A percentile compares a stretch with the other conserved stretches of the same genome.
These are phyloP conservation scores for Mus pahari DNA, from an alignment of 2,113 vertebrate species.

Conservation along the genomic window DNA sequence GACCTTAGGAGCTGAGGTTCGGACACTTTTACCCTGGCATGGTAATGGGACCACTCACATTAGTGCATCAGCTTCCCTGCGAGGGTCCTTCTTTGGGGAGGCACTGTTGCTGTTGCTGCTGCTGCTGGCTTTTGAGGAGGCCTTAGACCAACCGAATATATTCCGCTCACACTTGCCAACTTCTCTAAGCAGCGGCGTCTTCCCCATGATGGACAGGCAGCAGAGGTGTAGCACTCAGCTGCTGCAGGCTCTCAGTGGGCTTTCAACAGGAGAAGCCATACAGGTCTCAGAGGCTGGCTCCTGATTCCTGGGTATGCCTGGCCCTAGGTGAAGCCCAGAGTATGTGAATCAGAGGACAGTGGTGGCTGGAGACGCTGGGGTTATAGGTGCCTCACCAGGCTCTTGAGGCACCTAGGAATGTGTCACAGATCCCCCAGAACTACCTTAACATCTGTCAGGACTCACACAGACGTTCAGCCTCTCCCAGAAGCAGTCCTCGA, in stretches of 20 bases:
- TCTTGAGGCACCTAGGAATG: not conserved
- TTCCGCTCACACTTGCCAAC: not conserved
- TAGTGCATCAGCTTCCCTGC: not conserved
- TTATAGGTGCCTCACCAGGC: not conserved
- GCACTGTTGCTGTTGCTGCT: too few species aligned
- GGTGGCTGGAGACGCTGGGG: not conserved
- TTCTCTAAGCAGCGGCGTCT: not conserved
- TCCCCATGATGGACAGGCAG: not conserved
- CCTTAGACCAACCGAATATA: rapidly evolving
- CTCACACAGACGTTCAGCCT: not conserved
- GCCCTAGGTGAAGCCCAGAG: not conserved
- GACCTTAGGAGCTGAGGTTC: not conserved
- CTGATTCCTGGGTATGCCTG: not conserved
- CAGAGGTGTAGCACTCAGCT: not conserved
- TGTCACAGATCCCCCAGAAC: not conserved
- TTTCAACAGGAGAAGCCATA: constrained; percentile 28
- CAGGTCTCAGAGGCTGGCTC: not conserved
- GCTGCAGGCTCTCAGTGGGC: not conserved
- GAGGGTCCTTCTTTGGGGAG: not conserved
- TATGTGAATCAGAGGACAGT: not conserved
- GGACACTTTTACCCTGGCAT: not conserved
- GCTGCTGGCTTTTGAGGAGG: not conserved
- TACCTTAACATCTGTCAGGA: not conserved
- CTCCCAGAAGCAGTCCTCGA: not conserved
- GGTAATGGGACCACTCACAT: constrained; percentile 38